phyloP scores from a whole-genome alignment of 2,888 invertebrate genomes.

The Chrysina gloriosa region DNA sequence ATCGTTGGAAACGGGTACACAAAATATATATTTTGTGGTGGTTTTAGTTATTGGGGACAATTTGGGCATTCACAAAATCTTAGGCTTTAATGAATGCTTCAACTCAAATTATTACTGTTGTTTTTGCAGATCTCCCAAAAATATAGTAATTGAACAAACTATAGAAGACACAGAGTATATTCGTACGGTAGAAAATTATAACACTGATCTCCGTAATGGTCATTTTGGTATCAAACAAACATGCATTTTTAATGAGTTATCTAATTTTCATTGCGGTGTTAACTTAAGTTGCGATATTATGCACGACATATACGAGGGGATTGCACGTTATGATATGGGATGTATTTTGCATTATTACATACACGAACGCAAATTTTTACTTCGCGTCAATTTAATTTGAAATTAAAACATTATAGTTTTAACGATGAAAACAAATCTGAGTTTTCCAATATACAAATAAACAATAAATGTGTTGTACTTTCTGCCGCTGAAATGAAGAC shows the following conservation, averaged over 20 bases:
- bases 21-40: slow-evolving; percentile 46
- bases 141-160: neutral
- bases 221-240: slow-evolving; percentile 48
- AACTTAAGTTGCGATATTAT: slow-evolving; percentile 52
- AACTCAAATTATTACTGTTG: slow-evolving; percentile 49
- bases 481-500: slow-evolving; percentile 55
- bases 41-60: slow-evolving; percentile 51
- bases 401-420: slow-evolving; percentile 29
- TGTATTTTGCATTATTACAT: slow-evolving; percentile 46
- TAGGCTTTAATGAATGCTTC: slow-evolving; percentile 52
- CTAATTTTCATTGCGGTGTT: slow-evolving; percentile 49
- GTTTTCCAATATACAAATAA: slow-evolving; percentile 46
- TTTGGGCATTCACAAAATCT: slow-evolving; percentile 50
- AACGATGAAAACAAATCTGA: slow-evolving; percentile 35
- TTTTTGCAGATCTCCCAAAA: slow-evolving; percentile 44
- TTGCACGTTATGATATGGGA: slow-evolving; percentile 51
- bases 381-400: slow-evolving; percentile 42
- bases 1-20: slow-evolving; percentile 23
- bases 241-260: slow-evolving; percentile 47
- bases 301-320: too few relatives aligned
- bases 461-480: slow-evolving; percentile 46
- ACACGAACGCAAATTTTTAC: slow-evolving; percentile 41
- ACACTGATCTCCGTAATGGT: slow-evolving; percentile 18
- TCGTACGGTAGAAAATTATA: slow-evolving; percentile 20
- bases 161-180: neutral